phyloP scores from a whole-genome alignment of 2,888 invertebrate genomes.

The Bimastos eiseni region DNA sequence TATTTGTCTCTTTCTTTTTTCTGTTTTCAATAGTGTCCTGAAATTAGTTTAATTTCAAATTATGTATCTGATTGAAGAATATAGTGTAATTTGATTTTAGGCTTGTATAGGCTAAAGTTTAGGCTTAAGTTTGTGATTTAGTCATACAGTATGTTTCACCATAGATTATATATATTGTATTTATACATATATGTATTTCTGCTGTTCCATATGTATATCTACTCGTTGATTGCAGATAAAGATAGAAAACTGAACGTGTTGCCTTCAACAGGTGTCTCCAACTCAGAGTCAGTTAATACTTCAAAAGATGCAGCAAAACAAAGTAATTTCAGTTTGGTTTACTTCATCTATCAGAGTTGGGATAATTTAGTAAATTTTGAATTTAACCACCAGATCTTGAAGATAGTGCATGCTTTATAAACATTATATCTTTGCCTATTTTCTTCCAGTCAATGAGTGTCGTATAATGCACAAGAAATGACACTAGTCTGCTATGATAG shows the following conservation, averaged over 20 bases:
- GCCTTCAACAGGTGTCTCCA: not conserved
- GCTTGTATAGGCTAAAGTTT: too few relatives aligned
- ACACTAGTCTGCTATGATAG: too few relatives aligned
- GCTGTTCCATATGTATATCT: too few relatives aligned
- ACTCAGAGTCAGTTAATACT: not conserved
- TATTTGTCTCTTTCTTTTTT: not conserved
- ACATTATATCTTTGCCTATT: not conserved
- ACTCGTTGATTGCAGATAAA: not conserved
- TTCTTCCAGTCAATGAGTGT: not conserved
- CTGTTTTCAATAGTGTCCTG: not conserved
- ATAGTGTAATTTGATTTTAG: not conserved
- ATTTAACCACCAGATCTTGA: not conserved
- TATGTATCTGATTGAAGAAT: not conserved
- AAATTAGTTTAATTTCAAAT: not conserved
- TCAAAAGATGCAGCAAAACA: not conserved
- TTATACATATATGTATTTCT: not conserved
- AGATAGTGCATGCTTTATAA: not conserved
- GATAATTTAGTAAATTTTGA: not conserved
- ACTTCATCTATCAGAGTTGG: not conserved
- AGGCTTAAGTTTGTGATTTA: not conserved
- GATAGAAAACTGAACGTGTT: not conserved
- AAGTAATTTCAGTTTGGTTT: not conserved
- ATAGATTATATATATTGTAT: not conserved
- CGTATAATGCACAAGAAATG: not conserved
- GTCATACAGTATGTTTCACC: not conserved